Conservation (phyloP, 2,113 vertebrate genomes). For the Dendrocopos noguchii region DNA sequence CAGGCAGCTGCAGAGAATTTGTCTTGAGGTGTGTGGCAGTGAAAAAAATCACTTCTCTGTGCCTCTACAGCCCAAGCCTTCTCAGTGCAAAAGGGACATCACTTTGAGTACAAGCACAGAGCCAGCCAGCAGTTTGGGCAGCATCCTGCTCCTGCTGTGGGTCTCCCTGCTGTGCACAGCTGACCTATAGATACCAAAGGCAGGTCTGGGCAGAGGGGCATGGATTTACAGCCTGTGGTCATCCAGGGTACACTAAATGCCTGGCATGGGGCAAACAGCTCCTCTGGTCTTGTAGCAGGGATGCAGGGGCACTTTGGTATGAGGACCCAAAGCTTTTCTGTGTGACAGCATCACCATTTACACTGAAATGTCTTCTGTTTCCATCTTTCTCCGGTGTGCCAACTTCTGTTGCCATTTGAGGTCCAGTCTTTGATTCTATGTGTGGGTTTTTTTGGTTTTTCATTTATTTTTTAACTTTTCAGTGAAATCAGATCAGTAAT, state of each 20-base stretch:
- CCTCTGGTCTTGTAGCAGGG: background rate
- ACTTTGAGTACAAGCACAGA: background rate
- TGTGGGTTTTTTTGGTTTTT: background rate
- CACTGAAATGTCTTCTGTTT: background rate
- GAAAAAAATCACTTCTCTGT: background rate
- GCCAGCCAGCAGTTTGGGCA: accelerated
- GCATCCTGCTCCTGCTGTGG: background rate
- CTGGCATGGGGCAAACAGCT: background rate
- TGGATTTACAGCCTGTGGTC: background rate
- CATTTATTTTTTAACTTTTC: background rate
- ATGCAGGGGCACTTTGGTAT: background rate
- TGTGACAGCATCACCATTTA: background rate
- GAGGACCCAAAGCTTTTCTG: background rate
- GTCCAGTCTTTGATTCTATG: background rate
- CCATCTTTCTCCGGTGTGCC: background rate
- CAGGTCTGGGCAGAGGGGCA: background rate
- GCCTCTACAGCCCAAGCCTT: background rate
- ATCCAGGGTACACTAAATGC: background rate
- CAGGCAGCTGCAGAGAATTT: background rate
- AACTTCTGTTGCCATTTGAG: background rate
- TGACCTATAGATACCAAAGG: background rate
- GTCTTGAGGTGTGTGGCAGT: background rate
- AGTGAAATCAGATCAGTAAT: background rate
- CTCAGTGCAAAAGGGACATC: background rate
- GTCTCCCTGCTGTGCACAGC: background rate